Conservation (phyloP, 2,888 invertebrate species). For the Hymenopus coronatus region DNA sequence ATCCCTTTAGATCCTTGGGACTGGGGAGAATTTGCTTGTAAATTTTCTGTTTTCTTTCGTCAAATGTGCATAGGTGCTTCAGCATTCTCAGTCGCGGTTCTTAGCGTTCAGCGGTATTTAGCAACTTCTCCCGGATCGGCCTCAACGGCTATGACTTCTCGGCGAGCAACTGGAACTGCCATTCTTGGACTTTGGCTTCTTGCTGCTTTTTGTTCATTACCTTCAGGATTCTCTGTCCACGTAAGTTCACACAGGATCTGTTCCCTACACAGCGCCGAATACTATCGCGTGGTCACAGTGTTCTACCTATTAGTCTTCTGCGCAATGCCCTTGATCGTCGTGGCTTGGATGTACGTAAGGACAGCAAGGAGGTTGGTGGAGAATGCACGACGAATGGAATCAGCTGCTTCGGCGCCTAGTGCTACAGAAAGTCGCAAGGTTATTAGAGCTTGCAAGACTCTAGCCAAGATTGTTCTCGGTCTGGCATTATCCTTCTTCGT, state of each 20-base stretch:
- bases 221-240: constrained; percentile 7
- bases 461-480: constrained; percentile 1
- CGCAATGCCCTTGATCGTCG: background rate
- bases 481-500: constrained; percentile 2
- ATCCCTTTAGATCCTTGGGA: background rate
- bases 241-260: background rate
- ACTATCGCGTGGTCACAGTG: background rate
- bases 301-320: constrained; percentile 1
- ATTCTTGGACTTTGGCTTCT: background rate
- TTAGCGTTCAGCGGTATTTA: constrained; percentile 8
- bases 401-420: background rate
- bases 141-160: background rate
- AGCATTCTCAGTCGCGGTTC: background rate
- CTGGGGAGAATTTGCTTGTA: constrained; percentile 8
- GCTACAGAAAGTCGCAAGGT: background rate
- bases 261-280: background rate
- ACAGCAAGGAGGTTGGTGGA: background rate
- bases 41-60: constrained; percentile 10
- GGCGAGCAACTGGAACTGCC: background rate
- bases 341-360: background rate
- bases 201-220: background rate
- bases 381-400: background rate
- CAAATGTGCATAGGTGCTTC: background rate
- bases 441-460: background rate
- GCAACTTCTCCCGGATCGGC: background rate